phyloP scores from a whole-genome alignment of 1,140 invertebrate species.

The Zaprionus lachaisei region DNA sequence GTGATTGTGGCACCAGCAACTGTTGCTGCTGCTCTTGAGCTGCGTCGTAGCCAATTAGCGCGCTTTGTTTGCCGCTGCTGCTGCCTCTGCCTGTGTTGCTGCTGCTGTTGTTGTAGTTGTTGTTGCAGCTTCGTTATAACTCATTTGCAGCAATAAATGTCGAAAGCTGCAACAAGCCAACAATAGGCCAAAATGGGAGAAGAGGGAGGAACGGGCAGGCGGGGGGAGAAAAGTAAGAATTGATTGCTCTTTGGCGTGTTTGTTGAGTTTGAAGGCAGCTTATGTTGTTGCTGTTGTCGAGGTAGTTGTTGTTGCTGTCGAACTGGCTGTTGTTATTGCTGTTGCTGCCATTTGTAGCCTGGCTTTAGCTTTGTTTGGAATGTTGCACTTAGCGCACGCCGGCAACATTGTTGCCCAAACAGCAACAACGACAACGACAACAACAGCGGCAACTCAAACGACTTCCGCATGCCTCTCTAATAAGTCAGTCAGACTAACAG shows the following conservation, averaged over 20 bases:
- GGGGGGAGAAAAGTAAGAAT: conserved; percentile 29
- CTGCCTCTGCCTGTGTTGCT: background rate
- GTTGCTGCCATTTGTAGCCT: conserved; percentile 33
- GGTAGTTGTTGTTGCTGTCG: conserved; percentile 19
- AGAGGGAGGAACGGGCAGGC: background rate
- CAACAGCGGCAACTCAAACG: conserved; percentile 26
- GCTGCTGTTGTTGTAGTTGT: conserved; percentile 20
- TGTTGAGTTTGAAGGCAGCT: conserved; percentile 26
- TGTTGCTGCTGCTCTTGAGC: conserved; percentile 21
- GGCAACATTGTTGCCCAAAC: conserved; percentile 51
- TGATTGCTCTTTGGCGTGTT: conserved; percentile 58
- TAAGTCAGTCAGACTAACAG: conserved; percentile 59
- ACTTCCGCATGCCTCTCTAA: conserved; percentile 69
- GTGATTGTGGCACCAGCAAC: conserved; percentile 38
- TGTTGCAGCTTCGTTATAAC: conserved; percentile 44
- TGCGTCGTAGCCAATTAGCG: conserved; percentile 51
- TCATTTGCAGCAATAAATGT: conserved; percentile 55
- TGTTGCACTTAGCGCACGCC: conserved; percentile 56
- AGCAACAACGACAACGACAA: conserved; percentile 21
- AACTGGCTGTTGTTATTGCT: background rate
- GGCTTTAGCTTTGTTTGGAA: conserved; percentile 44
- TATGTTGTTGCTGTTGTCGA: conserved; percentile 21
- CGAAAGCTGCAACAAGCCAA: conserved; percentile 33
- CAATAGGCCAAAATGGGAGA: conserved; percentile 8
- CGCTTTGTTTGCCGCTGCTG: conserved; percentile 26